Percentiles rank a stretch among this genome's conserved stretches.
phyloP scores from a whole-genome alignment of 2,797 vertebrate species.

The Aldrovandia affinis region DNA sequence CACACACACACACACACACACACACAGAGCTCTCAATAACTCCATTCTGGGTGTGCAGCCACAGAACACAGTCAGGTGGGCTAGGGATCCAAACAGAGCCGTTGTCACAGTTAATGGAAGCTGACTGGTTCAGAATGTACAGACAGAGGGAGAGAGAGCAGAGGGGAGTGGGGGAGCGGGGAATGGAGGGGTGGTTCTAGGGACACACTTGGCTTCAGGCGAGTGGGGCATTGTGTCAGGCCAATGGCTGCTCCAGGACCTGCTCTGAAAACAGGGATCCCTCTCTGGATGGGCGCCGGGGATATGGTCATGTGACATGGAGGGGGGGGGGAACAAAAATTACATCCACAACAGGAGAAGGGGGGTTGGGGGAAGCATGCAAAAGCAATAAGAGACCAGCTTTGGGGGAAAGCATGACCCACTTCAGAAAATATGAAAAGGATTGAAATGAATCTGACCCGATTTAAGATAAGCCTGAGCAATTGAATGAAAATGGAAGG shows the following conservation, averaged over 20 bases:
- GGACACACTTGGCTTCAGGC: neutral
- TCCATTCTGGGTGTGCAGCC: neutral
- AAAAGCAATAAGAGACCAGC: conserved; percentile 10
- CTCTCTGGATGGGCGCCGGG: neutral
- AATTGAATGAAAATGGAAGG: conserved; percentile 1
- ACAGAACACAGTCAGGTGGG: neutral
- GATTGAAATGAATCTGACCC: conserved; percentile 15
- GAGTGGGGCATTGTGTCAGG: neutral
- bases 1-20: no score
- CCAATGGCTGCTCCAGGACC: neutral
- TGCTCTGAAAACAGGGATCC: neutral
- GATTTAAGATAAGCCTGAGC: neutral
- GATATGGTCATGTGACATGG: neutral
- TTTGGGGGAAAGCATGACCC: neutral
- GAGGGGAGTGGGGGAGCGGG: neutral
- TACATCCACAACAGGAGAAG: neutral
- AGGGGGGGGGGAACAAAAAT: neutral
- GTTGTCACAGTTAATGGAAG: conserved; percentile 20
- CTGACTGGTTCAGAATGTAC: conserved; percentile 17
- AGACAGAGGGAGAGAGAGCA: neutral
- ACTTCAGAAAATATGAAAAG: conserved; percentile 19
- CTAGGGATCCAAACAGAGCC: neutral
- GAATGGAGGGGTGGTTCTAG: neutral
- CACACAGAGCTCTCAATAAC: neutral
- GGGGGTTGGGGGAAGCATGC: neutral